Conservation (phyloP, 2,888 invertebrate genomes). For the Ctena decussata region DNA sequence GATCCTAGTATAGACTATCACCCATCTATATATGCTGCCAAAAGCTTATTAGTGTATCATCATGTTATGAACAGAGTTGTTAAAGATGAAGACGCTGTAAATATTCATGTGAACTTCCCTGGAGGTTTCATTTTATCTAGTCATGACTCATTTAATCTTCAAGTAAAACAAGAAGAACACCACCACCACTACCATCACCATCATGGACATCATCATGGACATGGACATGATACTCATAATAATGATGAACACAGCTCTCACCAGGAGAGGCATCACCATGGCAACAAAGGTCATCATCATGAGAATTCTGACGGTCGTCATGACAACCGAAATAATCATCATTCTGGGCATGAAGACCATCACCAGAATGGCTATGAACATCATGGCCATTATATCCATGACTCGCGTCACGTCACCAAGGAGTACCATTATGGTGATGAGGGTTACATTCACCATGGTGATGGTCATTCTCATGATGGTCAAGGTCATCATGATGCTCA, state of each 20-base stretch:
- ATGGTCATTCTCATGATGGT: neutral
- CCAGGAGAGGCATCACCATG: neutral
- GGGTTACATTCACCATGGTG: neutral
- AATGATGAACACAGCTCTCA: neutral
- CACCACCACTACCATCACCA: neutral
- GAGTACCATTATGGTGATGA: neutral
- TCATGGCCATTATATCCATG: neutral
- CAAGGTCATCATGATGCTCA: neutral
- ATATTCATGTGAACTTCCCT: slow-evolving; percentile 75
- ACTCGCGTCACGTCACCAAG: neutral
- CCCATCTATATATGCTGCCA: slow-evolving; percentile 95
- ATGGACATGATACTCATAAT: neutral
- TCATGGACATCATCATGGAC: neutral
- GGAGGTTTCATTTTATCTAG: slow-evolving; percentile 64
- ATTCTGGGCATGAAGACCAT: neutral
- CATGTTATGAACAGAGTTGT: slow-evolving; percentile 84
- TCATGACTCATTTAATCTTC: slow-evolving; percentile 9
- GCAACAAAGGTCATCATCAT: neutral
- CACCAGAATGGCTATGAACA: neutral
- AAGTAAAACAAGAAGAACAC: neutral
- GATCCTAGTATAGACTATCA: slow-evolving; percentile 92
- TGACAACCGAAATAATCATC: neutral
- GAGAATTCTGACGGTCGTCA: neutral
- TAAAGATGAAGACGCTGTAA: slow-evolving; percentile 61
- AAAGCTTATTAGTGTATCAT: slow-evolving; percentile 89